Conservation (phyloP, 2,888 invertebrate genomes). For the Platycnemis pennipes region DNA sequence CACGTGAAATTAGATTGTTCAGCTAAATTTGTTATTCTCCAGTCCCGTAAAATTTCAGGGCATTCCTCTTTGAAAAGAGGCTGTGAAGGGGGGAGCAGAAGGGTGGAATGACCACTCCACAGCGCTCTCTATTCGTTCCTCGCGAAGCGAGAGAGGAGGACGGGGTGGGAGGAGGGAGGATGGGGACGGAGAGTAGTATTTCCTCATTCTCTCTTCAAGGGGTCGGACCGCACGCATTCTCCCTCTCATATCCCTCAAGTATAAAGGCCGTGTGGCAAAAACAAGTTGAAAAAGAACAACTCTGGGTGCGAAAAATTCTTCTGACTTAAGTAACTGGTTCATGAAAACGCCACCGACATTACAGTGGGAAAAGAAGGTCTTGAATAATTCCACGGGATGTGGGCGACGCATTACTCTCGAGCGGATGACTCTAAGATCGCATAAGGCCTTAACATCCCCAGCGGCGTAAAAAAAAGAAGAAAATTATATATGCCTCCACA, state of each 20-base stretch:
- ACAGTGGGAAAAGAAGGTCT: neutral
- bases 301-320: neutral
- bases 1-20: neutral
- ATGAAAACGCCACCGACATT: neutral
- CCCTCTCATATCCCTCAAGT: neutral
- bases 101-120: neutral
- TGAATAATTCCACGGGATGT: neutral
- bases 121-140: neutral
- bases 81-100: neutral
- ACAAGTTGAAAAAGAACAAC: neutral
- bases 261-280: neutral
- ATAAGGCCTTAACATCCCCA: neutral
- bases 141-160: neutral
- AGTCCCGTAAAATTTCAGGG: neutral
- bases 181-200: neutral
- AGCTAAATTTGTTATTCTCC: neutral
- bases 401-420: neutral
- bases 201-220: neutral
- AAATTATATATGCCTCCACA: neutral
- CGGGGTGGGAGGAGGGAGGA: too few relatives aligned
- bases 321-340: slow-evolving; percentile 18
- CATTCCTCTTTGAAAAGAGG: neutral
- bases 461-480: neutral
- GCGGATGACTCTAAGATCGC: slow-evolving; percentile 22
- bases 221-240: neutral